These are phyloP conservation scores for Arctocebus calabarensis DNA, from an alignment of 2,797 vertebrate genomes.

Conservation along the genomic window DNA sequence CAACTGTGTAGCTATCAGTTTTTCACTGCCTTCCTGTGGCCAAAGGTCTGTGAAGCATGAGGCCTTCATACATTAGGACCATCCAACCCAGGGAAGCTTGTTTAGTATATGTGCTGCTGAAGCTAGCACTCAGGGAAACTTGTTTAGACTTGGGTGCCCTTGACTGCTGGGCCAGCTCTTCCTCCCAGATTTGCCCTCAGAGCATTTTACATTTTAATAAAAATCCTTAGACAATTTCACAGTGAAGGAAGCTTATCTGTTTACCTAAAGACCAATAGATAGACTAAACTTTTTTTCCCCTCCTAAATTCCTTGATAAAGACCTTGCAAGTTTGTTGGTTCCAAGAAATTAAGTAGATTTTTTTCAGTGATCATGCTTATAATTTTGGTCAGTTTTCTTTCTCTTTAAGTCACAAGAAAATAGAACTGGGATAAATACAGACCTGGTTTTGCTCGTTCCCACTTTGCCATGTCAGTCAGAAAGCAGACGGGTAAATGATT, in stretches of 20 bases:
- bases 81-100: neutral
- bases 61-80: neutral
- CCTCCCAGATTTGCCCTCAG: neutral
- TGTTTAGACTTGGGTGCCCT: constrained; percentile 35
- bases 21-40: neutral
- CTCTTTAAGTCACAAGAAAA: constrained; percentile 49
- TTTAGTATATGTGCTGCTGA: too few relatives aligned
- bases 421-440: constrained; percentile 51
- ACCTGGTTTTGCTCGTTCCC: constrained; percentile 52
- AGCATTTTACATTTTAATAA: neutral
- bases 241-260: constrained; percentile 45
- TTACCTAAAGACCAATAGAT: neutral
- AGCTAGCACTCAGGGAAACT: neutral
- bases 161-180: constrained; percentile 4
- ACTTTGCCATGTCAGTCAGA: constrained; percentile 62
- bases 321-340: constrained; percentile 49
- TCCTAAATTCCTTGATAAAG: constrained; percentile 11
- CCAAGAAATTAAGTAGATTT: neutral
- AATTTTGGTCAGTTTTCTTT: constrained; percentile 26
- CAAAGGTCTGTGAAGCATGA: neutral
- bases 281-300: neutral
- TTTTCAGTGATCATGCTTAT: constrained; percentile 42
- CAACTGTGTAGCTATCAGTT: neutral
- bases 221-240: neutral
- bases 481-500: constrained; percentile 68